Conservation (phyloP, 2,113 vertebrate species). For the Sclerurus mexicanus region DNA sequence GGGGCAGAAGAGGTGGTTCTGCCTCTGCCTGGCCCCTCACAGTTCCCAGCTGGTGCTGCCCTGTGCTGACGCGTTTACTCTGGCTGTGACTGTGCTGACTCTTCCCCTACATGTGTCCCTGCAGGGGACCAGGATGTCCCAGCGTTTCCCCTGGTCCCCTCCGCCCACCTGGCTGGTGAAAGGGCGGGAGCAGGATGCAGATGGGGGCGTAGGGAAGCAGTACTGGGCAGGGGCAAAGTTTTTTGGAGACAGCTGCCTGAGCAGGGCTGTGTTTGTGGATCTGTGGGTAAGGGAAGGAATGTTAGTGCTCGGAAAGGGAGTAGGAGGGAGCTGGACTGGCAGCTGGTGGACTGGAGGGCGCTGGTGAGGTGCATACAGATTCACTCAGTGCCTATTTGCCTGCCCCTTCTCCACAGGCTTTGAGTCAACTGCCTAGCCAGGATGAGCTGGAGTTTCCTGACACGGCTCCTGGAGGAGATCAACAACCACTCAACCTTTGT, state of each 20-base stretch:
- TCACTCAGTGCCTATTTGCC: not conserved
- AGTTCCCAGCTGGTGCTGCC: not conserved
- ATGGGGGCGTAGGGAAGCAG: fast-evolving
- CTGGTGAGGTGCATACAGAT: fast-evolving
- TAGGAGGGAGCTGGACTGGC: not conserved
- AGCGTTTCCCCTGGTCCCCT: not conserved
- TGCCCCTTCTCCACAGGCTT: not conserved
- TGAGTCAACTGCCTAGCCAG: conserved; percentile 52
- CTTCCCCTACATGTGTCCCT: not conserved
- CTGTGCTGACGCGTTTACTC: not conserved
- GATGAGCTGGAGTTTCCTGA: conserved; percentile 94
- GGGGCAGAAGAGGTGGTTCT: not conserved
- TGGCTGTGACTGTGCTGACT: not conserved
- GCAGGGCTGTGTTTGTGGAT: not conserved
- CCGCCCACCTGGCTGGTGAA: fast-evolving
- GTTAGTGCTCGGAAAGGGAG: not conserved
- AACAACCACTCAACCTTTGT: conserved; percentile 92
- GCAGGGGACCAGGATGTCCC: not conserved
- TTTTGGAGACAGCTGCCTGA: not conserved
- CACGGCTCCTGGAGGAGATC: conserved; percentile 88
- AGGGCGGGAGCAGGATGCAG: fast-evolving
- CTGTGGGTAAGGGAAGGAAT: not conserved
- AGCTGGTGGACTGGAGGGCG: not conserved
- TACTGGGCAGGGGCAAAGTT: not conserved
- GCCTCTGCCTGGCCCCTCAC: not conserved